Evolutionary conservation across 2,797 vertebrate genomes (phyloP).

Genomic region (Tiaroga cobitis): DNA sequence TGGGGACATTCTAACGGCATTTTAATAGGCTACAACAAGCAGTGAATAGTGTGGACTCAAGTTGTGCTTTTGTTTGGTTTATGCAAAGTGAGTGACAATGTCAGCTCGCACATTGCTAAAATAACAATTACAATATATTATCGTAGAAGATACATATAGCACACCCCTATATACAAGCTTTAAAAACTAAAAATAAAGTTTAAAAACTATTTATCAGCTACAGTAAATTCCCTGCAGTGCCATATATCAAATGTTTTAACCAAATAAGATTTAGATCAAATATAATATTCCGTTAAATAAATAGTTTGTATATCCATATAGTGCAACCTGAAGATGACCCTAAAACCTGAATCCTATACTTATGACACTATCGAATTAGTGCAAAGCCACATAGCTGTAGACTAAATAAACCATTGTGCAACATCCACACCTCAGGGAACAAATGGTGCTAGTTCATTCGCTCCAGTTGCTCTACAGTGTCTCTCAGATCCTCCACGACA

Average conservation of each 20-base stretch:
- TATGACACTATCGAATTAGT: not conserved
- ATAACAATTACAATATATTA: not conserved
- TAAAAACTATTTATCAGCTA: not conserved
- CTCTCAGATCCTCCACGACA: slow-evolving; percentile 85
- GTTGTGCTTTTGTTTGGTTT: not conserved
- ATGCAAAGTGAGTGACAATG: not conserved
- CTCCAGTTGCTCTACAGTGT: slow-evolving; percentile 81
- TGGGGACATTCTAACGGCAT: not conserved
- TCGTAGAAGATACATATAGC: not conserved
- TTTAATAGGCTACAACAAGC: not conserved
- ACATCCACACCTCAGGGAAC: not conserved
- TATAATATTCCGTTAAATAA: not conserved
- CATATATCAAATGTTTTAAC: not conserved
- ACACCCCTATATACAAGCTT: not conserved
- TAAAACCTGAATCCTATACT: not conserved
- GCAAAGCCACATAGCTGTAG: not conserved
- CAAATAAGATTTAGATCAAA: not conserved
- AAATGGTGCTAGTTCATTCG: slow-evolving; percentile 61
- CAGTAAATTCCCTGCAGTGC: not conserved
- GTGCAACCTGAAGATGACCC: not conserved
- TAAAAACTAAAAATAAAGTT: not conserved
- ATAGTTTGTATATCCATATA: not conserved
- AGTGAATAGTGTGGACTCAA: not conserved
- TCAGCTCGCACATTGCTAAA: not conserved
- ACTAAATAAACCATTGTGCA: not conserved